Percentiles rank a stretch among this genome's conserved stretches.
Evolutionary conservation across 2,797 vertebrate genomes (phyloP).

Genomic region (Euphonia xanthogaster): DNA sequence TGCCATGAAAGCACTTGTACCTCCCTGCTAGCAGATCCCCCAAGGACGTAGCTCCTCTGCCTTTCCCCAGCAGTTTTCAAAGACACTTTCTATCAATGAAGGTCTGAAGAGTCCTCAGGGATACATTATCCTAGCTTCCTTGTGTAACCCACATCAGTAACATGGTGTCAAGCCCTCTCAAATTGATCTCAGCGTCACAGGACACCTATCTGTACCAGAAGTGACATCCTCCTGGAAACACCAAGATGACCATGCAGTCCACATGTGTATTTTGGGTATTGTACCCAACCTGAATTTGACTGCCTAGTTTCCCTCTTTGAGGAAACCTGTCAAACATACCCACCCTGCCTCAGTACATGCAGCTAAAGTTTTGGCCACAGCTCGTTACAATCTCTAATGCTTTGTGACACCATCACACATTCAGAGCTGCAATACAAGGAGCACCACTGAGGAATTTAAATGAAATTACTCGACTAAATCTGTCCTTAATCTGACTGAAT

Average conservation of each 20-base stretch:
- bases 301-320: not conserved
- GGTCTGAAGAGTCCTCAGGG: not conserved
- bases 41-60: not conserved
- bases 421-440: not conserved
- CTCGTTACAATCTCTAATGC: not conserved
- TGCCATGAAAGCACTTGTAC: not conserved
- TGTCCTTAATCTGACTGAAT: not conserved
- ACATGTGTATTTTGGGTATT: not conserved
- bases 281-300: not conserved
- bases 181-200: not conserved
- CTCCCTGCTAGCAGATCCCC: not conserved
- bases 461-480: not conserved
- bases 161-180: not conserved
- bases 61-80: not conserved
- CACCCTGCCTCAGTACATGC: not conserved
- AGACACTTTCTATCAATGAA: not conserved
- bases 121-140: not conserved
- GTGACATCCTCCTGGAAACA: not conserved
- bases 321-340: not conserved
- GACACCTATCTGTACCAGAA: not conserved
- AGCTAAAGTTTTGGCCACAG: not conserved
- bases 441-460: not conserved
- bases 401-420: not conserved
- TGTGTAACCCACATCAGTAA: not conserved
- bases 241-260: not conserved